Conservation (phyloP, 2,888 invertebrate genomes). For the Hedychridium roseum region DNA sequence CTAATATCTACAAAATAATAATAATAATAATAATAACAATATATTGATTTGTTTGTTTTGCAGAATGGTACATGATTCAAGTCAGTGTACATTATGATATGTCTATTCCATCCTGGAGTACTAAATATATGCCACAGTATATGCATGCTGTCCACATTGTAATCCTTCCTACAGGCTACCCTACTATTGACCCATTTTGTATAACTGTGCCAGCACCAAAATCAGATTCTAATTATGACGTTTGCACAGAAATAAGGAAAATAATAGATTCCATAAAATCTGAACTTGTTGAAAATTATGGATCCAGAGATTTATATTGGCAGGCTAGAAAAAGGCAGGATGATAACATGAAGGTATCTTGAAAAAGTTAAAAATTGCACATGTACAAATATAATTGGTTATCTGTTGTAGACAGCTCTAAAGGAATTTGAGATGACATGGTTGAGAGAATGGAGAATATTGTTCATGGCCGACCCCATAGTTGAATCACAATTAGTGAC, state of each 20-base stretch:
- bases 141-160: slow-evolving; percentile 51
- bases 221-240: slow-evolving; percentile 45
- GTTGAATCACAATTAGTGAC: slow-evolving; percentile 62
- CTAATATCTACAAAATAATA: slow-evolving; percentile 1
- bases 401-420: slow-evolving; percentile 66
- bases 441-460: slow-evolving; percentile 72
- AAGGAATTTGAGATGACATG: slow-evolving; percentile 70
- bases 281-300: slow-evolving; percentile 47
- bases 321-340: slow-evolving; percentile 55
- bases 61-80: slow-evolving; percentile 59
- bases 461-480: slow-evolving; percentile 70
- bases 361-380: slow-evolving; percentile 5
- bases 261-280: slow-evolving; percentile 47
- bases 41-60: slow-evolving; percentile 7
- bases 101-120: slow-evolving; percentile 8
- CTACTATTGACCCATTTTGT: slow-evolving; percentile 47
- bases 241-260: slow-evolving; percentile 50
- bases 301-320: slow-evolving; percentile 50
- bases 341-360: slow-evolving; percentile 52
- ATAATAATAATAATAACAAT: not conserved
- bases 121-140: not conserved
- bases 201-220: slow-evolving; percentile 50
- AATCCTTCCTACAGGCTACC: slow-evolving; percentile 50
- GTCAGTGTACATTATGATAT: slow-evolving; percentile 49
- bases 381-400: not conserved